phyloP scores from a whole-genome alignment of 2,113 vertebrate species.

The Chloropsis cyanopogon region DNA sequence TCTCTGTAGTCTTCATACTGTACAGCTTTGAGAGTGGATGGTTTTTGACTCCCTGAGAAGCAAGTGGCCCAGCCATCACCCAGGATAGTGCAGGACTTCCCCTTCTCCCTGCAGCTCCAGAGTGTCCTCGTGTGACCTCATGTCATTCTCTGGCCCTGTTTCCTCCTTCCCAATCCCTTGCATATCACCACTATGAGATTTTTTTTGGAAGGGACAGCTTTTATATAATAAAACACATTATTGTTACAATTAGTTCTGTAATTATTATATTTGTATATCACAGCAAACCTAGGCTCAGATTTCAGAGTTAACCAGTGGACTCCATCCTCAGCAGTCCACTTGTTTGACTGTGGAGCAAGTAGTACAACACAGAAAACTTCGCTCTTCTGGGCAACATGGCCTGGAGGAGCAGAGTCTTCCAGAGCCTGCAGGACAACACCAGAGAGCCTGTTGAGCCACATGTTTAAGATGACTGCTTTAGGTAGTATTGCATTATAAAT shows the following conservation, averaged over 20 bases:
- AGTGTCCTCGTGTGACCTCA: not conserved
- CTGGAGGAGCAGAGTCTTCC: not conserved
- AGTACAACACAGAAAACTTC: not conserved
- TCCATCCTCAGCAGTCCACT: not conserved
- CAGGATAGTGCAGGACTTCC: not conserved
- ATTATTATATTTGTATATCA: not conserved
- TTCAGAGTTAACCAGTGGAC: not conserved
- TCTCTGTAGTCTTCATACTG: not conserved
- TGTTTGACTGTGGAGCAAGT: not conserved
- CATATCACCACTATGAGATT: not conserved
- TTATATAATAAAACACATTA: not conserved
- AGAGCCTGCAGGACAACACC: not conserved
- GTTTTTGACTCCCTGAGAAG: not conserved
- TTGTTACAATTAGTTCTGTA: not conserved
- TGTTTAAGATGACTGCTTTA: constrained; percentile 29
- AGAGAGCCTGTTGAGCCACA: constrained; percentile 39
- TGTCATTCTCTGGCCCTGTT: not conserved
- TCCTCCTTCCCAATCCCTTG: not conserved
- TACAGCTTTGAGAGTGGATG: not conserved
- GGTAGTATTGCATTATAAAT: constrained; percentile 53
- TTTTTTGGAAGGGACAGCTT: not conserved
- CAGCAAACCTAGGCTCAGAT: not conserved
- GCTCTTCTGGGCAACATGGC: not conserved
- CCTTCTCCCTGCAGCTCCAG: not conserved
- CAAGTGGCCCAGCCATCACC: not conserved